Evolutionary conservation across 2,113 vertebrate genomes (phyloP).

Genomic region (Hypanus sabinus): DNA sequence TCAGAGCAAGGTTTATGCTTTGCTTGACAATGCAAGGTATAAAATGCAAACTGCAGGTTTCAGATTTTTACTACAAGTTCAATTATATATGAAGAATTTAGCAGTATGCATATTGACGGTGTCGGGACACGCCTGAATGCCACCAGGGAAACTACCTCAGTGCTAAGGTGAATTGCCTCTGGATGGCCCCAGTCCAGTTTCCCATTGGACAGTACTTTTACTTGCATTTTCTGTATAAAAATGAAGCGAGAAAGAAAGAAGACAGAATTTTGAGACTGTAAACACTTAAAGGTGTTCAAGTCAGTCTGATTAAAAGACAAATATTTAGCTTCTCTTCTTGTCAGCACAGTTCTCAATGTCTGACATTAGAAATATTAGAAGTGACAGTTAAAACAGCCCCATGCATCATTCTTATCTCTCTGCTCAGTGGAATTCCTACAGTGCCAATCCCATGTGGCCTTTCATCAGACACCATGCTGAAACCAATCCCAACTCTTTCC

Average conservation of each 20-base stretch:
- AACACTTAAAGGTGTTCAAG: background rate
- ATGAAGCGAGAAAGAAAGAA: background rate
- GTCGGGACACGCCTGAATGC: no score
- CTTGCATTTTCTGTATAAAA: no score
- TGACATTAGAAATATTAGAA: background rate
- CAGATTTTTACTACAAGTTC: no score
- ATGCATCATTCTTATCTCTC: background rate
- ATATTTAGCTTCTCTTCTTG: background rate
- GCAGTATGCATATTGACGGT: no score
- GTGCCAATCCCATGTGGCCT: background rate
- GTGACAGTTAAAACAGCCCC: background rate
- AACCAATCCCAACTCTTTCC: background rate
- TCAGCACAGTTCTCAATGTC: background rate
- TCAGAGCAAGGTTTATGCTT: no score
- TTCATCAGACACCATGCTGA: background rate
- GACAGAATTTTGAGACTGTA: background rate
- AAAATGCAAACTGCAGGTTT: no score
- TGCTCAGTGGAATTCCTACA: background rate
- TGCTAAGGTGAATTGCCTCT: no score
- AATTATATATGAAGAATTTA: no score
- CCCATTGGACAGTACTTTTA: no score
- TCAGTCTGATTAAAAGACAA: background rate
- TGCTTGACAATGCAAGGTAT: no score
- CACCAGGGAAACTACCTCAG: no score
- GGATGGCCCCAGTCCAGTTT: no score